These are phyloP conservation scores for Oreochromis spilurus DNA, from an alignment of 2,113 vertebrate genomes.

Conservation along the genomic window DNA sequence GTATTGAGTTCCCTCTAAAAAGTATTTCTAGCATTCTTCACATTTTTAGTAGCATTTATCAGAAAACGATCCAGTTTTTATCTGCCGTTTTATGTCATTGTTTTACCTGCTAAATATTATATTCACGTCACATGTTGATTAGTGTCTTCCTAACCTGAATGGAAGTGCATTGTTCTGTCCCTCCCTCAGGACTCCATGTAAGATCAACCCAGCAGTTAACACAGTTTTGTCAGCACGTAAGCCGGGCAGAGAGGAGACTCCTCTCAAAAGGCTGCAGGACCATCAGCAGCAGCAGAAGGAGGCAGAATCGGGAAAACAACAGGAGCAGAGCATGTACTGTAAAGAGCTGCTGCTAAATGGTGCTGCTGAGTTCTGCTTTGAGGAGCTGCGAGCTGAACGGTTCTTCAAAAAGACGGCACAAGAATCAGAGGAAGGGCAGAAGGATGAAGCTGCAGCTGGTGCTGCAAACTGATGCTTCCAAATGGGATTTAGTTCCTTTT, in stretches of 20 bases:
- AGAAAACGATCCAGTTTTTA: background rate
- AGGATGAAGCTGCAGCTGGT: background rate
- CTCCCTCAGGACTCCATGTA: constrained; percentile 87
- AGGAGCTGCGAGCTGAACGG: constrained; percentile 89
- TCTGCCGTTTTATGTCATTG: background rate
- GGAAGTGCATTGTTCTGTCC: background rate
- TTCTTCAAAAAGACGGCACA: constrained; percentile 79
- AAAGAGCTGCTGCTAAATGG: constrained; percentile 90
- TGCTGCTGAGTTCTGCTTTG: constrained; percentile 88
- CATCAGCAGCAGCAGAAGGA: constrained; percentile 78
- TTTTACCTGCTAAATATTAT: background rate
- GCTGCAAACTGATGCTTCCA: background rate
- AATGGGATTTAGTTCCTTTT: background rate
- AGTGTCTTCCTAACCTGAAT: background rate
- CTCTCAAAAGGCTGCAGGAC: constrained; percentile 82
- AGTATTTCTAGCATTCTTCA: background rate
- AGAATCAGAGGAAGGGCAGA: constrained; percentile 43
- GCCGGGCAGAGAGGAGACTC: constrained; percentile 80
- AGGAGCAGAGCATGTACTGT: constrained; percentile 88
- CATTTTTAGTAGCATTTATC: background rate
- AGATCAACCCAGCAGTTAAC: constrained; percentile 89
- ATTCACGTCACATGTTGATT: background rate
- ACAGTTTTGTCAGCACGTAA: constrained; percentile 82
- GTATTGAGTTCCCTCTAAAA: background rate
- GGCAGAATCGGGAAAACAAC: constrained; percentile 67